Base-by-base conservation (phyloP, 2,113 vertebrate species). In the Cyprinodon brontotheroides region DNA sequence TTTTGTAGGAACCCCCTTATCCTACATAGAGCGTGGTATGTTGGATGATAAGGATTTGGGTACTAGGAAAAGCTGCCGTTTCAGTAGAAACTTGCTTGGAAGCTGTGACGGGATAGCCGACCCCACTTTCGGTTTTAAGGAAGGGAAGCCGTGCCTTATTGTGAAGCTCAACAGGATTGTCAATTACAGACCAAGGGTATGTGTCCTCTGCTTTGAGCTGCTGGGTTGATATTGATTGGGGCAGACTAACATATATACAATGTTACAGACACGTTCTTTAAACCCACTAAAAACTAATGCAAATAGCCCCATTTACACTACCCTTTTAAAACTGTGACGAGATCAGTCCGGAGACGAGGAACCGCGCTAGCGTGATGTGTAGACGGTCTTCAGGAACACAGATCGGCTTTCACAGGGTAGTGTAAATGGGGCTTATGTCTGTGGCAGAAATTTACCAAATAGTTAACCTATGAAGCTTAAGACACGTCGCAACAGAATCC, bases 151-250 rank as follows among this genome's bases (percentile, higher is more conserved):
- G 0, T 99, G 98, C 75, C 20, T 99, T 59, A 92, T 99, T 0
- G 91, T 97, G 68, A 99, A 99, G 87, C 96, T 99, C 73, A 99
- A 99, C 94, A 94, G 97, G 81, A 94, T 99, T 8, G 93, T 99
- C 72, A 96, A 95, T 88, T 99, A 95, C 92, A 95, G 81, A 89
- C 98, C 98, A n/a, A 92, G 87, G 95, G 98, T 94, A 88, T 92
- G 95, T 91, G 48, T 20, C 29, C 40, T 3, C n/a, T 45, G 43
- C 60, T 17, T 0, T 4, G 2, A 15, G 13, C 43, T 36, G 29
- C 62, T 7, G 17, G 15, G 11, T 64, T 41, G 6, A 22, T 14
- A 15, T 3, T 3, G 15, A 15, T 38, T 2, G 61, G 29, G 37
- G 36, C 12, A 38, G n/a, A 65, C n/a, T 12, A 43, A 43, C 41